phyloP scores from a whole-genome alignment of 2,888 invertebrate species.

The Eurois occulta region DNA sequence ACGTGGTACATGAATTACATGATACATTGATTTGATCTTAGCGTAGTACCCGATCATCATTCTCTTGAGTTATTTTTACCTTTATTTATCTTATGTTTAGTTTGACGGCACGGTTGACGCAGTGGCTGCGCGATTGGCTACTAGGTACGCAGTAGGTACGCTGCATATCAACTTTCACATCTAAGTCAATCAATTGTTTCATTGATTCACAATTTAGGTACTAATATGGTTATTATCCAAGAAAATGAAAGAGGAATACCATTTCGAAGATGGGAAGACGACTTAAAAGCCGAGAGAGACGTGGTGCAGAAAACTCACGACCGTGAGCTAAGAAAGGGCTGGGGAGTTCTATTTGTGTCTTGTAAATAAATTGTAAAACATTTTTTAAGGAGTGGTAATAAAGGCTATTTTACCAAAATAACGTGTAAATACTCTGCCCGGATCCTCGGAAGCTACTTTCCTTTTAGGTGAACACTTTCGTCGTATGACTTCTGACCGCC shows the following conservation, averaged over 20 bases:
- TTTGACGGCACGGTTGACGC: no score
- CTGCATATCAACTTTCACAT: no score
- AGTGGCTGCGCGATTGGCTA: no score
- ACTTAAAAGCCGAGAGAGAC: not conserved
- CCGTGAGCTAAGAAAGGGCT: not conserved
- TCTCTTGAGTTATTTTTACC: no score
- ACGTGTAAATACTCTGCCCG: not conserved
- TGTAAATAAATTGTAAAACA: not conserved
- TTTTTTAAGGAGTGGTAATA: not conserved
- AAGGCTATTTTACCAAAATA: not conserved
- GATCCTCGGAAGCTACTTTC: conserved; percentile 42
- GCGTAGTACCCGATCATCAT: no score
- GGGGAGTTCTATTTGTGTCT: not conserved
- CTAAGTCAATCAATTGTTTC: no score
- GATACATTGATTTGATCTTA: no score
- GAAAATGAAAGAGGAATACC: not conserved
- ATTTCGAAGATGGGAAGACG: not conserved
- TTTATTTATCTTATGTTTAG: no score
- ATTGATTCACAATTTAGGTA: not conserved
- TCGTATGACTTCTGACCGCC: conserved; percentile 44
- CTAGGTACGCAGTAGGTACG: no score
- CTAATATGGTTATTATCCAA: not conserved
- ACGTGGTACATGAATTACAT: no score
- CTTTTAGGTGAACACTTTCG: conserved; percentile 39
- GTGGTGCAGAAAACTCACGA: not conserved